Conservation (phyloP, 2,113 vertebrate genomes). For the Stigmatopora argus region DNA sequence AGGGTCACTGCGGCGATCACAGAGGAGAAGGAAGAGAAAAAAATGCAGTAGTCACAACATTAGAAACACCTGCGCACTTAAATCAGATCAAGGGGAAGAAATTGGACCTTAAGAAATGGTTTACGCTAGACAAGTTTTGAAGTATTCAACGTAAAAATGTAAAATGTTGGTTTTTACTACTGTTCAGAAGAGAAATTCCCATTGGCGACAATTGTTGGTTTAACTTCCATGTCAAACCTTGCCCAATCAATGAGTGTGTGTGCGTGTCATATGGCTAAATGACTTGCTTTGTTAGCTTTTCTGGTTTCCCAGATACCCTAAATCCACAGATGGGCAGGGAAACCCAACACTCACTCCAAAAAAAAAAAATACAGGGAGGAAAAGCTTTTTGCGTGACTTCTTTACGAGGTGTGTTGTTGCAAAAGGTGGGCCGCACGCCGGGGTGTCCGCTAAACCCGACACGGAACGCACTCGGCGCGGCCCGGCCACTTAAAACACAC, state of each 20-base stretch:
- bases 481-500: constrained; percentile 53
- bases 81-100: not conserved
- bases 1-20: not conserved
- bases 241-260: constrained; percentile 11
- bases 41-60: not conserved
- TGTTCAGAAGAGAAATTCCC: not conserved
- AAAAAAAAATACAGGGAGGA: not conserved
- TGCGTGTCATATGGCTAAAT: constrained; percentile 53
- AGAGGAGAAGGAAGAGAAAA: not conserved
- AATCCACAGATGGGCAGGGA: constrained; percentile 54
- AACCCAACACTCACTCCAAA: constrained; percentile 56
- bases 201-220: constrained; percentile 13
- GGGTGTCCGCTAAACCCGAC: constrained; percentile 62
- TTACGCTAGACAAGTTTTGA: no score
- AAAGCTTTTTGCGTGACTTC: constrained; percentile 53
- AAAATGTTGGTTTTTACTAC: not conserved
- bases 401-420: constrained; percentile 66
- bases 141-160: not conserved
- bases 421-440: constrained; percentile 63
- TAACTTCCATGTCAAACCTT: constrained; percentile 27
- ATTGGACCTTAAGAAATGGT: not conserved
- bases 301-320: constrained; percentile 42
- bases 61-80: not conserved
- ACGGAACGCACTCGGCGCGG: constrained; percentile 52
- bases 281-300: constrained; percentile 55